Evolutionary conservation across 2,113 vertebrate species (phyloP).

Genomic region (Rhea pennata): DNA sequence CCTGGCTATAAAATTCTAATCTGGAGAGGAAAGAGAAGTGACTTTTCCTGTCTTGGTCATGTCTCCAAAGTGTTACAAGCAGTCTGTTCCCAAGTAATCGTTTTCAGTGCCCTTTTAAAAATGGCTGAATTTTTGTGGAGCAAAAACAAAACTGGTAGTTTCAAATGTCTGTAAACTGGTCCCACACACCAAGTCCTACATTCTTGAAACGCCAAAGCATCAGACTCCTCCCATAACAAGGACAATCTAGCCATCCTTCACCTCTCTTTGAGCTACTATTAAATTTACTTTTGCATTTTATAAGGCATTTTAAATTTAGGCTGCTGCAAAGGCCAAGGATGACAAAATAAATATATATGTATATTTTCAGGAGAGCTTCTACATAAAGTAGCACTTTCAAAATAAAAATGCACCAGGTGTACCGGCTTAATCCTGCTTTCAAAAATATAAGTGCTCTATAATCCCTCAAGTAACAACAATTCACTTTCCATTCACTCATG

Average conservation of each 20-base stretch:
- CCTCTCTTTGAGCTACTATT: neutral
- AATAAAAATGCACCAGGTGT: neutral
- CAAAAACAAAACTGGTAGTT: neutral
- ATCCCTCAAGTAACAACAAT: neutral
- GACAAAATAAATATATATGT: neutral
- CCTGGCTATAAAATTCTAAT: neutral
- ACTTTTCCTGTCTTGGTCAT: neutral
- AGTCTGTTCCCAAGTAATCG: neutral
- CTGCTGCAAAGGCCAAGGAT: neutral
- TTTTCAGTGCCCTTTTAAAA: neutral
- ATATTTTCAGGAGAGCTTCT: neutral
- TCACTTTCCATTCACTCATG: neutral
- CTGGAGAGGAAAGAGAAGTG: neutral
- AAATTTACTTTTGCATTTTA: neutral
- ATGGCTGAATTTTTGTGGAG: neutral
- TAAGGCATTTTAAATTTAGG: neutral
- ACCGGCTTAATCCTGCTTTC: neutral
- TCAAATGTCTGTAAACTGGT: neutral
- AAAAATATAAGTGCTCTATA: neutral
- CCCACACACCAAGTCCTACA: neutral
- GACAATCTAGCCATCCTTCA: neutral
- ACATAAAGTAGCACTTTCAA: neutral
- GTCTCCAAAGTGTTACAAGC: neutral
- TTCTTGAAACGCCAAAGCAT: neutral
- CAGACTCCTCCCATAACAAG: neutral